A percentile compares a stretch with the other conserved stretches of the same genome.
Conservation (phyloP, 1,140 invertebrate species). For the Trialeurodes vaporariorum region DNA sequence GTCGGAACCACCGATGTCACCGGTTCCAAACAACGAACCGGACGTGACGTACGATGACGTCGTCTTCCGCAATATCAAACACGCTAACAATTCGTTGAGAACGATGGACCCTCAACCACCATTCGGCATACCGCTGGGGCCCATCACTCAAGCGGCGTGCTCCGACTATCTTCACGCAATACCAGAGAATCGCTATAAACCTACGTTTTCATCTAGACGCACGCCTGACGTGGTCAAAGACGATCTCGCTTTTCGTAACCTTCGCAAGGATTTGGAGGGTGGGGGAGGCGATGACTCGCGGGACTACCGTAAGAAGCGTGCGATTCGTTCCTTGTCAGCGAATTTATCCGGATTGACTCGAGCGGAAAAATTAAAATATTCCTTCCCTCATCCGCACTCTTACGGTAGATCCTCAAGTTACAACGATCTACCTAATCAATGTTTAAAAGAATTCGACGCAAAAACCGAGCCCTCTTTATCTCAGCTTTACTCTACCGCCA, state of each 20-base stretch:
- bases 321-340: conserved; percentile 63
- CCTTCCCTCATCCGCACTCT: conserved; percentile 2
- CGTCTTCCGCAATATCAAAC: conserved; percentile 61
- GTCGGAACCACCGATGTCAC: conserved; percentile 12
- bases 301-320: conserved; percentile 50
- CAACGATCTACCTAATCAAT: conserved; percentile 8
- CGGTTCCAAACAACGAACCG: conserved; percentile 42
- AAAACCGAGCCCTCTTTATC: not conserved
- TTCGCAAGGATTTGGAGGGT: conserved; percentile 53
- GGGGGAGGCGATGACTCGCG: not conserved
- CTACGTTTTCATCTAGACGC: conserved; percentile 47
- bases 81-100: conserved; percentile 57
- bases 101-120: conserved; percentile 69
- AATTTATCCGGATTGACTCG: conserved; percentile 56
- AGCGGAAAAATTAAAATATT: conserved; percentile 10
- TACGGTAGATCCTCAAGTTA: conserved; percentile 6
- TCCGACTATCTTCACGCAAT: conserved; percentile 71
- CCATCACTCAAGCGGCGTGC: conserved; percentile 56
- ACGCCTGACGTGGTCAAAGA: conserved; percentile 73
- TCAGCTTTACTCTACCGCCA: not conserved
- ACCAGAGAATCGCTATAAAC: conserved; percentile 45
- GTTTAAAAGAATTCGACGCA: not conserved
- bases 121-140: conserved; percentile 77
- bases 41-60: conserved; percentile 74
- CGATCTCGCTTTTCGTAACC: conserved; percentile 69